phyloP scores from a whole-genome alignment of 2,888 invertebrate genomes.

The Opisthograptis luteolata region DNA sequence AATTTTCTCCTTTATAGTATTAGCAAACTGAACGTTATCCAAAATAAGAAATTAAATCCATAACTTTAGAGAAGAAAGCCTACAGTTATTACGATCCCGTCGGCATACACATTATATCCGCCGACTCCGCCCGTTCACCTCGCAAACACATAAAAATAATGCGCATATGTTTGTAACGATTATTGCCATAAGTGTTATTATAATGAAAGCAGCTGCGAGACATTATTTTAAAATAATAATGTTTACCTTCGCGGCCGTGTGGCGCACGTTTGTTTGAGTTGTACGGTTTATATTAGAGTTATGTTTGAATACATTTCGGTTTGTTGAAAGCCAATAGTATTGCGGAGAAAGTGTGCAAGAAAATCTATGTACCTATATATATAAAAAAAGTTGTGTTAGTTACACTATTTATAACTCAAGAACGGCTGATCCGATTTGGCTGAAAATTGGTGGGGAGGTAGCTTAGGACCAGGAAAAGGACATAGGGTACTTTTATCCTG shows the following conservation, averaged over 20 bases:
- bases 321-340: conserved; percentile 19
- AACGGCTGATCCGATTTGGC: too few species aligned
- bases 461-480: too few species aligned
- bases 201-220: conserved; percentile 46
- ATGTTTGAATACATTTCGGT: conserved; percentile 40
- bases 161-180: conserved; percentile 26
- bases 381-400: background rate
- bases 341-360: conserved; percentile 13
- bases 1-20: too few species aligned
- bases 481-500: too few species aligned
- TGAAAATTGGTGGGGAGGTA: too few species aligned
- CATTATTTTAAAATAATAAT: conserved; percentile 57
- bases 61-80: conserved; percentile 3
- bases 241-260: conserved; percentile 44
- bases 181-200: conserved; percentile 38
- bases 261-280: conserved; percentile 43
- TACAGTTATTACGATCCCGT: conserved; percentile 17
- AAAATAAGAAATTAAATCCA: conserved; percentile 24
- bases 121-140: conserved; percentile 22
- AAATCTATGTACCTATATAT: too few species aligned
- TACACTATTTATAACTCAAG: too few species aligned
- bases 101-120: conserved; percentile 8
- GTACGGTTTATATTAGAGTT: conserved; percentile 40
- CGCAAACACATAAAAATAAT: conserved; percentile 37
- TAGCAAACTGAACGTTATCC: background rate